Conservation (phyloP, 2,888 invertebrate species). For the Leucophenga montana region DNA sequence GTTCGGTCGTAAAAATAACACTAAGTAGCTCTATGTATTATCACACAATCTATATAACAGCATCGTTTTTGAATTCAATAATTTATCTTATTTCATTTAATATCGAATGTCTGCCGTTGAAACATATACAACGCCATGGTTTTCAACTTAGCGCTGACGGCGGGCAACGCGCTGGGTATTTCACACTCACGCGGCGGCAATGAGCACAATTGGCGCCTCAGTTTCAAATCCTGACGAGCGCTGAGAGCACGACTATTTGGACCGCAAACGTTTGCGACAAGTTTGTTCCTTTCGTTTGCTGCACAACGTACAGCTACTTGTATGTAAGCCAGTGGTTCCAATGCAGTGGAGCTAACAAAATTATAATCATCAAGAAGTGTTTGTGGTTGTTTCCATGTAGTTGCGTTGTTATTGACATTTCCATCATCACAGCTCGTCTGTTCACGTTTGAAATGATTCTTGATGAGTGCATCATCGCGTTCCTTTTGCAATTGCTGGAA, state of each 20-base stretch:
- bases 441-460: no score
- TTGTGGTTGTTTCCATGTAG: background rate
- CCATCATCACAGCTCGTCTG: background rate
- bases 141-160: no score
- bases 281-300: constrained; percentile 76
- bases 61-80: no score
- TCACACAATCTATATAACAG: no score
- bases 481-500: constrained; percentile 62
- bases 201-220: constrained; percentile 78
- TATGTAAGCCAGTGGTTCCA: constrained; percentile 72
- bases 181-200: constrained; percentile 74
- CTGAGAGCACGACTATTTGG: constrained; percentile 77
- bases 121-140: constrained; percentile 58
- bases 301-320: constrained; percentile 79
- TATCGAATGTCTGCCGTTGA: constrained; percentile 20
- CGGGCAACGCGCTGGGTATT: no score
- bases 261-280: constrained; percentile 80
- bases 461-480: background rate
- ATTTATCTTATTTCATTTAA: no score
- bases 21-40: no score
- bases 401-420: no score
- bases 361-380: no score
- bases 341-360: no score
- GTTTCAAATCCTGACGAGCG: no score
- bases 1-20: no score